Percentiles rank a stretch among this genome's conserved stretches.
phyloP scores from a whole-genome alignment of 2,888 invertebrate genomes.

The Pomacea canaliculata region DNA sequence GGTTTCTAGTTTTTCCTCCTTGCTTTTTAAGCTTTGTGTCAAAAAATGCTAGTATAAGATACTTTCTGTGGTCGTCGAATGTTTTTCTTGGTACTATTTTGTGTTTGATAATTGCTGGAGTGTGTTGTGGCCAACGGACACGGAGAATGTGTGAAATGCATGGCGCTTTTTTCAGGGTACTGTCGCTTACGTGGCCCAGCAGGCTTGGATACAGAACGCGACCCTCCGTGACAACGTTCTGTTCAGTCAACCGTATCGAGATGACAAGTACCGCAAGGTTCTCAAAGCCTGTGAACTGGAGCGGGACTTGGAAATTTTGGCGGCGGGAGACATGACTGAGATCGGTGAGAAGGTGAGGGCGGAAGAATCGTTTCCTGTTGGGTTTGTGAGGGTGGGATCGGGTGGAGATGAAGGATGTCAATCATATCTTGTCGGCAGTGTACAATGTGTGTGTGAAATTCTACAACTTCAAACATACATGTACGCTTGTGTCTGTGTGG shows the following conservation, averaged over 20 bases:
- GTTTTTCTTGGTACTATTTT: too few relatives aligned
- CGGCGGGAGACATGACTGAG: slow-evolving; percentile 93
- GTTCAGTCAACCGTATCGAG: slow-evolving; percentile 84
- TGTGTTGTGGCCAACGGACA: too few relatives aligned
- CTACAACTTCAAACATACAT: neutral
- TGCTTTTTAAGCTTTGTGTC: too few relatives aligned
- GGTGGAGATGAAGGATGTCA: neutral
- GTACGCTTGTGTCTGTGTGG: neutral
- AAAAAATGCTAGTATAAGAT: too few relatives aligned
- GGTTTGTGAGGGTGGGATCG: too few relatives aligned
- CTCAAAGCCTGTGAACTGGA: slow-evolving; percentile 90
- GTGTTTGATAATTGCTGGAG: too few relatives aligned
- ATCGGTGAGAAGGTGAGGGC: slow-evolving; percentile 88
- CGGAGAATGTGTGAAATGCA: neutral
- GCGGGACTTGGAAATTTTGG: slow-evolving; percentile 89
- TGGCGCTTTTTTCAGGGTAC: slow-evolving; percentile 64
- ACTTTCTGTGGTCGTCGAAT: too few relatives aligned
- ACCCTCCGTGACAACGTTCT: slow-evolving; percentile 92
- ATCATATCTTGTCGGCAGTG: neutral
- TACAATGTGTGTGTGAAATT: neutral
- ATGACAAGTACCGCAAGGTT: slow-evolving; percentile 81
- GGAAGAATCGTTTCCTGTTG: too few relatives aligned
- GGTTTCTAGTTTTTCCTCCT: too few relatives aligned
- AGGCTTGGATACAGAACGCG: slow-evolving; percentile 97
- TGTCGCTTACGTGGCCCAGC: slow-evolving; percentile 73